Evolutionary conservation across 2,888 invertebrate genomes (phyloP).

Genomic region (Phengaris arion): DNA sequence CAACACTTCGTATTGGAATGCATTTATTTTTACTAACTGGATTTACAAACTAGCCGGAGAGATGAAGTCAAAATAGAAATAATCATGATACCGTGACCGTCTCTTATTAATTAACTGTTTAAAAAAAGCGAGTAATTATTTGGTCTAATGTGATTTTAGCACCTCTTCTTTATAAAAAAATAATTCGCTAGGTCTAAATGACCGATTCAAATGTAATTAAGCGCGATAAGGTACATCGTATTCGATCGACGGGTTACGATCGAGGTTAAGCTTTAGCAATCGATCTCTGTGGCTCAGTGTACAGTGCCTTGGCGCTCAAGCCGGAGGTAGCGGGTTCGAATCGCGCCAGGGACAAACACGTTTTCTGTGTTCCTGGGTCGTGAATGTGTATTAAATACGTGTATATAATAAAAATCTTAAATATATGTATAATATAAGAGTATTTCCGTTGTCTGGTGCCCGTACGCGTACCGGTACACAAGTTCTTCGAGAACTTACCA

Average conservation of each 20-base stretch:
- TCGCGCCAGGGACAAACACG: too few relatives aligned
- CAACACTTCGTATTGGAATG: slow-evolving; percentile 7
- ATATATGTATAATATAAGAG: too few relatives aligned
- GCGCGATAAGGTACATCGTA: not conserved
- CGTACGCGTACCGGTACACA: too few relatives aligned
- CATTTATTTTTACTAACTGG: slow-evolving; percentile 7
- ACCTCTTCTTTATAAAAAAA: not conserved
- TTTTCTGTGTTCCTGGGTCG: too few relatives aligned
- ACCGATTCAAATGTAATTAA: not conserved
- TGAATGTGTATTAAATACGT: too few relatives aligned
- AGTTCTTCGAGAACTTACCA: too few relatives aligned
- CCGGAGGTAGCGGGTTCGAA: too few relatives aligned
- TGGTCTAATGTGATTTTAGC: not conserved
- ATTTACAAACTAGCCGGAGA: not conserved
- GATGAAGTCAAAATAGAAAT: not conserved
- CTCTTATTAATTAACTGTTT: not conserved
- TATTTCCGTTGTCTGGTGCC: too few relatives aligned
- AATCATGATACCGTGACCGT: not conserved
- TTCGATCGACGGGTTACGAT: not conserved
- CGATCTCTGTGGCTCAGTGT: too few relatives aligned
- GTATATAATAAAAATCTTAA: too few relatives aligned
- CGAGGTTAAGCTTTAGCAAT: not conserved
- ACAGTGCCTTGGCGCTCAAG: too few relatives aligned
- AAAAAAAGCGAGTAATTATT: not conserved
- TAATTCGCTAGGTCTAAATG: not conserved